phyloP scores from a whole-genome alignment of 1,140 invertebrate genomes.

The Caenorhabditis inopinata region DNA sequence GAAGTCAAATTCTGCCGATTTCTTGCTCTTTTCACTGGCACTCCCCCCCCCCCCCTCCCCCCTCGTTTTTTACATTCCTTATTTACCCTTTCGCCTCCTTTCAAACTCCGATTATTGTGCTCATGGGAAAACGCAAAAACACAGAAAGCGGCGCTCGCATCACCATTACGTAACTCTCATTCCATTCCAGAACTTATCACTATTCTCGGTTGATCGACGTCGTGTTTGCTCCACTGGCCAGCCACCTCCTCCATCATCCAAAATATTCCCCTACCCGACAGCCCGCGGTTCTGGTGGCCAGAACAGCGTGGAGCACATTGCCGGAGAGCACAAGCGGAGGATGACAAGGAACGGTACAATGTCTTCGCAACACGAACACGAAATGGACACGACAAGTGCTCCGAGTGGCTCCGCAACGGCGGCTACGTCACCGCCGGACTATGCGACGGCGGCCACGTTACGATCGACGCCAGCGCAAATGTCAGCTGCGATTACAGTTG shows the following conservation, averaged over 20 bases:
- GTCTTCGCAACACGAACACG: not conserved
- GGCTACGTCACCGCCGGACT: slow-evolving; percentile 39
- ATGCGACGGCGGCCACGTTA: slow-evolving; percentile 44
- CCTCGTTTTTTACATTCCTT: not conserved
- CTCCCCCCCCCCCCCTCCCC: not conserved
- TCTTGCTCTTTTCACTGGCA: slow-evolving; percentile 2
- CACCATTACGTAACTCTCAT: no score
- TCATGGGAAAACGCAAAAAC: not conserved
- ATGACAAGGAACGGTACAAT: slow-evolving; percentile 10
- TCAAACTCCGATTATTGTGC: not conserved
- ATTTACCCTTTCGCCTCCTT: not conserved
- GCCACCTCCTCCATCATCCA: not conserved
- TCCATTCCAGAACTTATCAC: not conserved
- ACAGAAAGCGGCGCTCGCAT: no score
- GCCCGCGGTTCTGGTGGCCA: not conserved
- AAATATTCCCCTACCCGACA: slow-evolving; percentile 20
- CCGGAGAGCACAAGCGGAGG: not conserved
- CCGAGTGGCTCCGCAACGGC: not conserved
- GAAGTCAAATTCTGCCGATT: no score
- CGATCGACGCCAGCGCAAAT: slow-evolving; percentile 59
- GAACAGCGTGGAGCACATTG: not conserved
- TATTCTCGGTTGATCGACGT: no score
- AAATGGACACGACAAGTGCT: not conserved
- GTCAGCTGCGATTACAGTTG: slow-evolving; percentile 54
- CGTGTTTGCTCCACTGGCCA: no score